Conservation (phyloP, 2,113 vertebrate genomes). For the Triplophysa tibetana region DNA sequence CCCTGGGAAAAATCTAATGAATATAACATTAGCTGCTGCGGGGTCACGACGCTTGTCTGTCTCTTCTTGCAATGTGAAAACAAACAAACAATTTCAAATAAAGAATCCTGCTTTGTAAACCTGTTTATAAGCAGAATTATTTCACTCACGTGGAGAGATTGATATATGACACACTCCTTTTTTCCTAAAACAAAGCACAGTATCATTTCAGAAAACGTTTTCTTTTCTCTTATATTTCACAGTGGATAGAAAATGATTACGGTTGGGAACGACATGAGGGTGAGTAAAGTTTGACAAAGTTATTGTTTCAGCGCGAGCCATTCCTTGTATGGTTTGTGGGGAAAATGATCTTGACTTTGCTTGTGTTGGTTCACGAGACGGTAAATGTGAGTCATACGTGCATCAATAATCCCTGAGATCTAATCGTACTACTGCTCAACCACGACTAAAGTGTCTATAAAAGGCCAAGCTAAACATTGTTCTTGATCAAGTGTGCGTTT, state of each 20-base stretch:
- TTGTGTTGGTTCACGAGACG: constrained; percentile 26
- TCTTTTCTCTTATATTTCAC: too few species aligned
- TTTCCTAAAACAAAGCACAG: too few species aligned
- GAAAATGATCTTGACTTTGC: constrained; percentile 26
- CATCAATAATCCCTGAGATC: constrained; percentile 26
- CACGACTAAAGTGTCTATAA: background rate
- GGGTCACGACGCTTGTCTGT: constrained; percentile 77
- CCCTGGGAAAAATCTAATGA: constrained; percentile 72
- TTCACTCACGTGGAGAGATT: background rate
- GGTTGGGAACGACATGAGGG: too few species aligned
- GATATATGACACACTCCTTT: too few species aligned
- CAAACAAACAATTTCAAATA: constrained; percentile 78
- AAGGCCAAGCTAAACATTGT: constrained; percentile 11
- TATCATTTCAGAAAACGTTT: too few species aligned
- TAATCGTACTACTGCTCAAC: constrained; percentile 12
- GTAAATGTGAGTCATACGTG: constrained; percentile 13
- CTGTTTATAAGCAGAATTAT: constrained; percentile 10
- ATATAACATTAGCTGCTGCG: constrained; percentile 69
- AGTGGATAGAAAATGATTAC: too few species aligned
- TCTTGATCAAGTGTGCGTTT: background rate
- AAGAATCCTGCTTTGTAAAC: constrained; percentile 79
- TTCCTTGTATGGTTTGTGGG: background rate
- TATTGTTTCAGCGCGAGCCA: background rate
- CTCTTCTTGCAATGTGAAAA: constrained; percentile 81
- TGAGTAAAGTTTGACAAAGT: too few species aligned